These are phyloP conservation scores for Melanotus villosus DNA, from an alignment of 2,888 invertebrate species.

Conservation along the genomic window DNA sequence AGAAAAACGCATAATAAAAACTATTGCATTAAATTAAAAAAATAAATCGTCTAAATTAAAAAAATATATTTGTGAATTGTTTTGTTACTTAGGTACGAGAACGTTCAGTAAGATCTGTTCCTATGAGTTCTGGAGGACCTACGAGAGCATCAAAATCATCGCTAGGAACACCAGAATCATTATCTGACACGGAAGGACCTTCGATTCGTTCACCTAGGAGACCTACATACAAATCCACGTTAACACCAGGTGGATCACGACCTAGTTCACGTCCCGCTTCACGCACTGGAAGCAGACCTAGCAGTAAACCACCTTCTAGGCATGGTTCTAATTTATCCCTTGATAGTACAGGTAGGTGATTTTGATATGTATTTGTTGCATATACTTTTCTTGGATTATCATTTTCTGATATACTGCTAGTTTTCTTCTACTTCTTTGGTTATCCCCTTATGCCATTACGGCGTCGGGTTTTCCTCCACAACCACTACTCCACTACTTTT, in stretches of 20 bases:
- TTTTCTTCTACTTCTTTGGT: too few species aligned
- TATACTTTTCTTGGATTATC: not conserved
- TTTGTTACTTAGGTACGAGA: conserved; percentile 83
- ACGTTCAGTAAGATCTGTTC: conserved; percentile 88
- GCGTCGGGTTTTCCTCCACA: too few species aligned
- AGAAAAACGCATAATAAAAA: too few species aligned
- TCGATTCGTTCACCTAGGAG: conserved; percentile 78
- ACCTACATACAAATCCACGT: conserved; percentile 77
- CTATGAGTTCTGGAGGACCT: conserved; percentile 88
- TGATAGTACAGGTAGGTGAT: conserved; percentile 83
- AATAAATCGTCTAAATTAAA: not conserved
- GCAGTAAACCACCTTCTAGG: conserved; percentile 93
- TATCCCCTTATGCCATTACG: too few species aligned
- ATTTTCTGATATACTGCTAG: too few species aligned
- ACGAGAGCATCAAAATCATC: conserved; percentile 83
- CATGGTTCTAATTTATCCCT: conserved; percentile 93
- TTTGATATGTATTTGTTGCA: not conserved
- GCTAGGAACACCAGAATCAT: conserved; percentile 89
- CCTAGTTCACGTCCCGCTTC: conserved; percentile 86
- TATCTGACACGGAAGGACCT: conserved; percentile 88
- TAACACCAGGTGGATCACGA: conserved; percentile 83
- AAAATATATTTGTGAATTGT: not conserved
- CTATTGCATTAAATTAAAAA: not conserved
- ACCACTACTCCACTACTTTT: too few species aligned
- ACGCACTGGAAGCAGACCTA: conserved; percentile 86